These are phyloP conservation scores for Accipiter cooperii DNA, from an alignment of 2,113 vertebrate species.

Conservation along the genomic window DNA sequence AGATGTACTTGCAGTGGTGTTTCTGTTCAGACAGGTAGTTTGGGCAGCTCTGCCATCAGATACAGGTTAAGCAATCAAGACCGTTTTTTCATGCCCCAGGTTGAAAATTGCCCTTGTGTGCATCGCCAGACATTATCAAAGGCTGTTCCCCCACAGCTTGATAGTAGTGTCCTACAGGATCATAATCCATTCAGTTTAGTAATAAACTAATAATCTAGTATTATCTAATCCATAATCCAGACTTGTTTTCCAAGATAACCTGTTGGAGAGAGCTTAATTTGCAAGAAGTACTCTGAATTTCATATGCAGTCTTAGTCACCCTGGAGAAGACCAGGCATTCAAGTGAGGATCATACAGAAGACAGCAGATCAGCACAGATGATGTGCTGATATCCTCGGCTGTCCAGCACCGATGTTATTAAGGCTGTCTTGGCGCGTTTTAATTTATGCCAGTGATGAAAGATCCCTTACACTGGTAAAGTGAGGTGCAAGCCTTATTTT, in stretches of 20 bases:
- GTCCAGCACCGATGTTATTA: not conserved
- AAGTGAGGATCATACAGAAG: not conserved
- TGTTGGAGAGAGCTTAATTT: not conserved
- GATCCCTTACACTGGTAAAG: not conserved
- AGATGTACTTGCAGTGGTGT: not conserved
- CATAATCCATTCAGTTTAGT: not conserved
- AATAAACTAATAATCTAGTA: not conserved
- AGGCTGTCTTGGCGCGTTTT: not conserved
- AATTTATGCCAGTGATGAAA: not conserved
- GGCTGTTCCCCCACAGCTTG: not conserved
- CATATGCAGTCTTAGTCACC: not conserved
- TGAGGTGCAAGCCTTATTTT: not conserved
- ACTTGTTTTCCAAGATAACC: not conserved
- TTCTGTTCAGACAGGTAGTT: not conserved
- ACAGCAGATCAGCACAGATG: not conserved
- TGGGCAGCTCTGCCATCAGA: not conserved
- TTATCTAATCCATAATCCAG: not conserved
- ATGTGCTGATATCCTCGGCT: not conserved
- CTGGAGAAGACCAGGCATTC: not conserved
- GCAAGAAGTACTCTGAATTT: not conserved
- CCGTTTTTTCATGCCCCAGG: not conserved
- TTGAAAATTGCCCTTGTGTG: not conserved
- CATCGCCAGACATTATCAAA: fast-evolving
- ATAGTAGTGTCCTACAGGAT: not conserved
- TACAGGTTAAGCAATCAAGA: not conserved